Conservation (phyloP, 2,113 vertebrate species). For the Hippocampus comes region DNA sequence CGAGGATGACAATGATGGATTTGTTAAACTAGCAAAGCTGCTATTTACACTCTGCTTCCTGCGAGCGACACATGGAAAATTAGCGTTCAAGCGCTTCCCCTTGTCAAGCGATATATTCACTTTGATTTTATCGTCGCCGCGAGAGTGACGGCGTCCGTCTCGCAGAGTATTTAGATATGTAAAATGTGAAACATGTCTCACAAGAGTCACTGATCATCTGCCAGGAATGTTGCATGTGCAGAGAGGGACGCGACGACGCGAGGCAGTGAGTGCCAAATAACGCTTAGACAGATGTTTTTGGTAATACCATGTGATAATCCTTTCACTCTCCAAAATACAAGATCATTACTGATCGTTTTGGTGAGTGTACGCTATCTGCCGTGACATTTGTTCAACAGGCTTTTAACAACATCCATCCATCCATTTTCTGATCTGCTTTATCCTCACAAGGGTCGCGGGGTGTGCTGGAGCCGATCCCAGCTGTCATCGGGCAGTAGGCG, state of each 20-base stretch:
- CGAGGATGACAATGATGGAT: neutral
- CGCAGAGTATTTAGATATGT: conserved; percentile 9
- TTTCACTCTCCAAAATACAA: conserved; percentile 65
- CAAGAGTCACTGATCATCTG: conserved; percentile 40
- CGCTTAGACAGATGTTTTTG: conserved; percentile 66
- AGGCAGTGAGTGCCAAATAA: conserved; percentile 29
- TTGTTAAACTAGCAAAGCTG: conserved; percentile 38
- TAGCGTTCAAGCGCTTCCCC: too few species aligned
- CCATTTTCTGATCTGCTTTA: too few species aligned
- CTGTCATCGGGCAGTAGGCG: too few species aligned
- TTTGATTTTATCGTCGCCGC: conserved; percentile 19
- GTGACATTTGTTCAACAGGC: conserved; percentile 51
- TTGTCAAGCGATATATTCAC: too few species aligned
- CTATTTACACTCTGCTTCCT: conserved; percentile 43
- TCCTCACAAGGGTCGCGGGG: too few species aligned
- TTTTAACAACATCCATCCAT: too few species aligned
- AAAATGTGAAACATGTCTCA: conserved; percentile 35
- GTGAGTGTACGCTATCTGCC: conserved; percentile 52
- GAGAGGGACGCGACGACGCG: conserved; percentile 3
- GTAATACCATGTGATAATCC: conserved; percentile 69
- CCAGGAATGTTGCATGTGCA: conserved; percentile 29
- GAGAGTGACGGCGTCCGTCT: conserved; percentile 15
- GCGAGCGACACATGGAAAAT: conserved; percentile 35
- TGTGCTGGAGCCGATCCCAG: too few species aligned
- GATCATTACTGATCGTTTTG: conserved; percentile 62